phyloP scores from a whole-genome alignment of 1,140 invertebrate species.

The Drosophila willistoni region DNA sequence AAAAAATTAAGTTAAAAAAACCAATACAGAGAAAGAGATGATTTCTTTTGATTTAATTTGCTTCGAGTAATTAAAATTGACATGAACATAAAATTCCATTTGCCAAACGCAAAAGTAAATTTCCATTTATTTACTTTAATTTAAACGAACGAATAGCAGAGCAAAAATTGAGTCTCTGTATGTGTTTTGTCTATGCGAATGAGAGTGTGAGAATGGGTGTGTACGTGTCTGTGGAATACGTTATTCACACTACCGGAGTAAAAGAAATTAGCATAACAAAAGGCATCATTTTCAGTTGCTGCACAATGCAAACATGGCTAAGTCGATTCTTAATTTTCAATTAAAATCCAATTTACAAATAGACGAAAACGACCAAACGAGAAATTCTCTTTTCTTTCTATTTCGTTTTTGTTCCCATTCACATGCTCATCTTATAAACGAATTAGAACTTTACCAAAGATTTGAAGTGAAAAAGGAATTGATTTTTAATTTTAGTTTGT shows the following conservation, averaged over 20 bases:
- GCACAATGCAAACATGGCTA: conserved; percentile 78
- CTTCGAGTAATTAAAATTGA: conserved; percentile 64
- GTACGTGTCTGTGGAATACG: conserved; percentile 3
- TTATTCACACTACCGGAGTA: conserved; percentile 42
- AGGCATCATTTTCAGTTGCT: conserved; percentile 52
- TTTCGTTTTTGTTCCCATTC: conserved; percentile 17
- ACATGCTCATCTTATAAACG: conserved; percentile 15
- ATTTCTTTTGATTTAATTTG: conserved; percentile 57
- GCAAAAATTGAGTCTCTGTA: conserved; percentile 24
- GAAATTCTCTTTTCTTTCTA: conserved; percentile 24
- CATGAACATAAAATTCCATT: conserved; percentile 40
- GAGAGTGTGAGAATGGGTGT: background rate
- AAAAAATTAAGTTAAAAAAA: conserved; percentile 42
- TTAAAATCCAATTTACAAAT: conserved; percentile 76
- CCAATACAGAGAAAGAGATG: conserved; percentile 19
- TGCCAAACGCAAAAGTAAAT: conserved; percentile 70
- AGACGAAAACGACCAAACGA: conserved; percentile 53
- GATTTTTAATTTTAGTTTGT: no score
- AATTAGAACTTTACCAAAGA: conserved; percentile 34
- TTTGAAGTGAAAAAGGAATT: no score
- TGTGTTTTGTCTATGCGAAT: conserved; percentile 33
- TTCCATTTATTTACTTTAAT: conserved; percentile 76
- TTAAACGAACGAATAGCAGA: conserved; percentile 48
- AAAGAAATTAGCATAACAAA: conserved; percentile 76
- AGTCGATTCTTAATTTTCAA: conserved; percentile 80